Evolutionary conservation across 2,888 invertebrate genomes (phyloP).

Genomic region (Teleiodes luculella): DNA sequence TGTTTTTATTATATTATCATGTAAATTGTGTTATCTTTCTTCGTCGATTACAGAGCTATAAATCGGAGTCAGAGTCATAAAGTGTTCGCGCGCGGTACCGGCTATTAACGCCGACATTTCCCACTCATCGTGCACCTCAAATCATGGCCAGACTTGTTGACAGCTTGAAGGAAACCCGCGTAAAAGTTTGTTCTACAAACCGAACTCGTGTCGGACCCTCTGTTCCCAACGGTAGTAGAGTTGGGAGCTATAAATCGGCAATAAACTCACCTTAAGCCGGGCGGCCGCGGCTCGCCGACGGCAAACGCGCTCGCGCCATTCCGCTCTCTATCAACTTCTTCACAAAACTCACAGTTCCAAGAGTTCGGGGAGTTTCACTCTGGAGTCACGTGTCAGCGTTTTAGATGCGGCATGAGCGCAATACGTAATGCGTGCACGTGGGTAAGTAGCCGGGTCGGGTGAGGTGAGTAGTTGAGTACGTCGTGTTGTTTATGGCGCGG

Average conservation of each 20-base stretch:
- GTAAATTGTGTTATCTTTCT: neutral
- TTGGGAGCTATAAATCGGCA: conserved; percentile 71
- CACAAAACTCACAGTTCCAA: conserved; percentile 72
- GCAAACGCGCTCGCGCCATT: conserved; percentile 68
- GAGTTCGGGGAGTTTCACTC: conserved; percentile 65
- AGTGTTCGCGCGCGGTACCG: conserved; percentile 28
- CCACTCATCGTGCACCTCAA: conserved; percentile 31
- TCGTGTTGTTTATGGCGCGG: conserved; percentile 75
- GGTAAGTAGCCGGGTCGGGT: conserved; percentile 42
- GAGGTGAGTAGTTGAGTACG: conserved; percentile 59
- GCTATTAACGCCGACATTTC: conserved; percentile 38
- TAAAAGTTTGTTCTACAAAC: conserved; percentile 65
- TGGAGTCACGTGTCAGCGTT: conserved; percentile 73
- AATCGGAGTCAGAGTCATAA: conserved; percentile 11
- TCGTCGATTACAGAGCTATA: neutral
- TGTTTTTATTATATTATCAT: too few species aligned
- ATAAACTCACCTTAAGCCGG: conserved; percentile 76
- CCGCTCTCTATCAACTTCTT: conserved; percentile 64
- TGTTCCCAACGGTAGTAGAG: conserved; percentile 48
- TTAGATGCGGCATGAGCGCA: conserved; percentile 71
- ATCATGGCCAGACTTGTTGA: conserved; percentile 40
- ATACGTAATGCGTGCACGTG: conserved; percentile 75
- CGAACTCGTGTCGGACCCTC: conserved; percentile 53
- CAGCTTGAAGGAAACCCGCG: conserved; percentile 44
- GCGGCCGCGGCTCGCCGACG: conserved; percentile 70